Conservation (phyloP, 92 coral and sea anemone species). For the Paramuricea clavata region DNA sequence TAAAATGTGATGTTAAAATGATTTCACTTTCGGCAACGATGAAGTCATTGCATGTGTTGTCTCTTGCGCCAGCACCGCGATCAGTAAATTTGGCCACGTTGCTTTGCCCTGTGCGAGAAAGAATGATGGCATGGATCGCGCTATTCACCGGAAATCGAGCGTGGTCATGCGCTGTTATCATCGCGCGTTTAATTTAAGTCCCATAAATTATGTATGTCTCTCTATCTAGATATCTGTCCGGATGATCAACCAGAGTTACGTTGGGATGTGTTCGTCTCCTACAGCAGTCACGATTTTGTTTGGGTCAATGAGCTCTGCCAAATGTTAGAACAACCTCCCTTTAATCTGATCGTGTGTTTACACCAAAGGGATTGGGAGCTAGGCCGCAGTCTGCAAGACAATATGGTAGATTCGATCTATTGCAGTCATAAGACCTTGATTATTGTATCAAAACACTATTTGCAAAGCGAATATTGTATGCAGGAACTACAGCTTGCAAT, state of each 20-base stretch:
- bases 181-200: too few relatives aligned
- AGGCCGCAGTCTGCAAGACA: constrained; percentile 20
- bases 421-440: constrained; percentile 38
- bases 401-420: constrained; percentile 36
- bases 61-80: too few relatives aligned
- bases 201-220: too few relatives aligned
- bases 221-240: neutral
- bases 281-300: constrained; percentile 82
- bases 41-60: too few relatives aligned
- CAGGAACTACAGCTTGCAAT: constrained; percentile 50
- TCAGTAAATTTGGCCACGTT: too few relatives aligned
- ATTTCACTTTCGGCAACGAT: neutral
- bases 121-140: too few relatives aligned
- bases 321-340: constrained; percentile 38
- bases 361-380: constrained; percentile 51
- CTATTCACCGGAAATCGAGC: too few relatives aligned
- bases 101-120: too few relatives aligned
- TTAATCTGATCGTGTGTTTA: constrained; percentile 24
- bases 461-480: constrained; percentile 38
- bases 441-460: constrained; percentile 26
- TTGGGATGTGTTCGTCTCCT: constrained; percentile 83
- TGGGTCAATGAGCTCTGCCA: constrained; percentile 71
- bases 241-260: constrained; percentile 24
- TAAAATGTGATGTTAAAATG: neutral
- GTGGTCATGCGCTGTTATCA: too few relatives aligned